Base-by-base conservation (phyloP, 2,888 invertebrate genomes). In the Lasioglossum figueresi region DNA sequence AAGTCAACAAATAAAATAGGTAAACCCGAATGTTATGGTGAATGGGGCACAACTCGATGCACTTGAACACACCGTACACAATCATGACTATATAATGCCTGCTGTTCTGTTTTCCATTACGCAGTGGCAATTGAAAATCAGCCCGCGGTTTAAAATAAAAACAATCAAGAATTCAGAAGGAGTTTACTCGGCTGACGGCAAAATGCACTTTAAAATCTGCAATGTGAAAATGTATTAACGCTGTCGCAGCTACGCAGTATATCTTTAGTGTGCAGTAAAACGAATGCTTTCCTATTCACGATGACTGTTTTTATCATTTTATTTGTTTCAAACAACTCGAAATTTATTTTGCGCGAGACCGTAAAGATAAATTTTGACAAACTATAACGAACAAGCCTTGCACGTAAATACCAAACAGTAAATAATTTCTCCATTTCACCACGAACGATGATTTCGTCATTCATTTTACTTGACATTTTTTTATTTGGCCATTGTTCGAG, bases 51-150 rank as follows among this genome's bases (percentile, higher is more conserved):
- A 56, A 56, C 76, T 68, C 45, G 73, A 74, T 73, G 75, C 76
- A 84, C 76, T 76, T 84, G 68, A 76, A 79, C 79, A 34, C 48
- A 76, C 76, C 76, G 66, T 72, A 73, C 75, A 68, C 84, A 75
- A 71, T 84, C 84, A 78, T 83, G 75, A 83, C 83, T 82, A 83
- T 83, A 43, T 84, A 83, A 83, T 71, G 83, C 37, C 40, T 14
- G 68, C 31, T 56, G 70, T 77, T 48, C 83, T 76, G 76, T 82
- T 76, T 83, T 76, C 82, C 83, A 77, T 83, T 70, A 70, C 70
- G 83, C 56, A 70, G 70, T 68, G 70, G 74, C 77, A 48, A 78
- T 68, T 73, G 83, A 70, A 83, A 74, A 63, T 48, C 48, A 27
- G 27, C 68, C 14, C 45, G 68, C 34, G 45, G n/a, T 63, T 83